These are phyloP conservation scores for Frieseomelitta varia DNA, from an alignment of 1,140 invertebrate genomes.

Conservation along the genomic window DNA sequence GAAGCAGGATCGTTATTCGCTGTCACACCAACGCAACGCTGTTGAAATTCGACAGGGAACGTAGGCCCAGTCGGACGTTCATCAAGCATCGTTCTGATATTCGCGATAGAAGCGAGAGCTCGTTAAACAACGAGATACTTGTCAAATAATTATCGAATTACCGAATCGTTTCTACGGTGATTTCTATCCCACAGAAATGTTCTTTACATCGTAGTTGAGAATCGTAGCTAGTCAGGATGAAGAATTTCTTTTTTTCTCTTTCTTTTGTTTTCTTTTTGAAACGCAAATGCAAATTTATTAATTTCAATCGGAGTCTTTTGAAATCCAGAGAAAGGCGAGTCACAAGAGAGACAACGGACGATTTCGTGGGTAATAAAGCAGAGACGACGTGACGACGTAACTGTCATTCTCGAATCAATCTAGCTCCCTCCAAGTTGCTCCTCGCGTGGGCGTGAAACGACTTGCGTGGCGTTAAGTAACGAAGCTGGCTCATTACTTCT, in stretches of 20 bases:
- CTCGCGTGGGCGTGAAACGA: conserved; percentile 64
- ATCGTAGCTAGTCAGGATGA: neutral
- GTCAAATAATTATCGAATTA: neutral
- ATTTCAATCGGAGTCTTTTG: neutral
- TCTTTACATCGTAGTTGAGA: too few species aligned
- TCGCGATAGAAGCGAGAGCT: neutral
- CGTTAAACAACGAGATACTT: neutral
- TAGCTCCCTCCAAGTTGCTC: conserved; percentile 33
- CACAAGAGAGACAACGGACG: neutral
- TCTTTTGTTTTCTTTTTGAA: too few species aligned
- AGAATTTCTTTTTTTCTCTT: neutral
- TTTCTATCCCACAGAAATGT: neutral
- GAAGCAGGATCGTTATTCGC: conserved; percentile 28
- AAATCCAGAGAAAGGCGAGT: neutral
- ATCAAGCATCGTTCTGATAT: neutral
- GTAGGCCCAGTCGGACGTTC: neutral
- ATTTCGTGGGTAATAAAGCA: conserved; percentile 18
- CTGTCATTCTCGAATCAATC: conserved; percentile 64
- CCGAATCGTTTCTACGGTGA: neutral
- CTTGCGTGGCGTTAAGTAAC: conserved; percentile 59
- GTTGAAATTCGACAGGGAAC: conserved; percentile 19
- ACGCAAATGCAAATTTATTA: neutral
- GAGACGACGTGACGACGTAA: conserved; percentile 29
- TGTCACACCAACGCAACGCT: conserved; percentile 1
- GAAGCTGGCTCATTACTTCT: conserved; percentile 67